Base-by-base conservation (phyloP, 1,140 invertebrate genomes). In the Anoplophora glabripennis region DNA sequence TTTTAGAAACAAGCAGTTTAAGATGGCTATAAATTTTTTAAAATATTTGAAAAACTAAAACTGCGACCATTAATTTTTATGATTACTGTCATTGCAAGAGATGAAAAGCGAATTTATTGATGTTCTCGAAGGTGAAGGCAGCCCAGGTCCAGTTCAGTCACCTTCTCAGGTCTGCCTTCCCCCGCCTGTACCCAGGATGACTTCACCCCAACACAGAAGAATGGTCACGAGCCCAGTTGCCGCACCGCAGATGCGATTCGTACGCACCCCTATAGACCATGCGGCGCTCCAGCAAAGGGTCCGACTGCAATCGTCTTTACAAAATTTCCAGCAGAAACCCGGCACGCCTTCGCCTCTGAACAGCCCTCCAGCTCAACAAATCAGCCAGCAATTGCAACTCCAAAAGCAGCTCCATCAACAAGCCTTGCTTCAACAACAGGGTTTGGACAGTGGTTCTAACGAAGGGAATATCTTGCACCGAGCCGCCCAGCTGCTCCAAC, bases 171-270 rank as follows among this genome's bases (percentile, higher is more conserved):
- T 72, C 5, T 72, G 74, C 63, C 68, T 72, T 42, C 72, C 74
- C 8, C 78, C 80, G 0, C 73, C 78, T 3, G 72, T 75, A 14
- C 79, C 79, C 10, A 67, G 81, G 38, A 82, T 83, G 79, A 78
- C 82, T 7, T 84, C 82, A 4, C 81, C 82, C 1, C 82, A 83
- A 61, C 82, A 83, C 65, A 71, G 81, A 36, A 66, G 81, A 56
- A 68, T 81, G 3, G 75, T 78, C 0, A 82, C 81, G 0, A 82
- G 80, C 75, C 81, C 81, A 10, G 79, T 80, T 3, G 63, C 61
- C 59, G n/a, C 77, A 72, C 62, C 64, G 48, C 72, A 72, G 58
- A 68, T 69, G 63, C 52, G 75, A 14, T 77, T 77, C 56, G 64
- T 72, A 10, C 53, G 73, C 18, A 69, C 69, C 35, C 65, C 66